These are phyloP conservation scores for Caenorhabditis macrosperma DNA, from an alignment of 2,888 invertebrate species.

Conservation along the genomic window DNA sequence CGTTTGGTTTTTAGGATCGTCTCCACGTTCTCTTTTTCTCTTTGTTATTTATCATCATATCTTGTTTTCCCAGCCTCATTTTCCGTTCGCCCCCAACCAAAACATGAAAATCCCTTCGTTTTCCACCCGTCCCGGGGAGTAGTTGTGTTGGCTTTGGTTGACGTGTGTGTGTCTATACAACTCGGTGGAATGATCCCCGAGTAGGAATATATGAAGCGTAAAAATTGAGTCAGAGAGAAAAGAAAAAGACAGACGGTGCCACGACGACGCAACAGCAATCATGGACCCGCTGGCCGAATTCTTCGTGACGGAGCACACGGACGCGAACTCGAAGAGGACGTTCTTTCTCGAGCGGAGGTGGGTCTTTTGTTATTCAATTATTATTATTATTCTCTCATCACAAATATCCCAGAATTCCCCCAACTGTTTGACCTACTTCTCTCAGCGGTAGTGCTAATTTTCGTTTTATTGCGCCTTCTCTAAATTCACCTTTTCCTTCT, in stretches of 20 bases:
- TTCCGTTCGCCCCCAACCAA: neutral
- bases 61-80: neutral
- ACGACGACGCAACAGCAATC: no score
- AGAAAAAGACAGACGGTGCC: neutral
- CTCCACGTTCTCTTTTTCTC: constrained; percentile 1
- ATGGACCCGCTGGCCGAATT: constrained; percentile 10
- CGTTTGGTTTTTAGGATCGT: neutral
- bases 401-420: no score
- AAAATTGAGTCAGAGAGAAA: neutral
- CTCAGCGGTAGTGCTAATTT: neutral
- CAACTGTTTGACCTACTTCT: neutral
- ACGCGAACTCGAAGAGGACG: neutral
- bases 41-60: constrained; percentile 15
- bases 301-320: constrained; percentile 2
- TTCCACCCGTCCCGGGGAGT: neutral
- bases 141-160: neutral
- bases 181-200: constrained; percentile 36
- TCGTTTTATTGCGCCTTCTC: neutral
- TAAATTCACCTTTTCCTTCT: neutral
- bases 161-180: neutral
- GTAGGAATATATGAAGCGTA: constrained; percentile 25
- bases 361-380: no score
- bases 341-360: neutral
- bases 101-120: constrained; percentile 1
- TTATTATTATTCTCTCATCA: neutral